These are phyloP conservation scores for Hydra vulgaris DNA, from an alignment of 30 jellyfish, hydroid and myxozoan species.

Conservation along the genomic window DNA sequence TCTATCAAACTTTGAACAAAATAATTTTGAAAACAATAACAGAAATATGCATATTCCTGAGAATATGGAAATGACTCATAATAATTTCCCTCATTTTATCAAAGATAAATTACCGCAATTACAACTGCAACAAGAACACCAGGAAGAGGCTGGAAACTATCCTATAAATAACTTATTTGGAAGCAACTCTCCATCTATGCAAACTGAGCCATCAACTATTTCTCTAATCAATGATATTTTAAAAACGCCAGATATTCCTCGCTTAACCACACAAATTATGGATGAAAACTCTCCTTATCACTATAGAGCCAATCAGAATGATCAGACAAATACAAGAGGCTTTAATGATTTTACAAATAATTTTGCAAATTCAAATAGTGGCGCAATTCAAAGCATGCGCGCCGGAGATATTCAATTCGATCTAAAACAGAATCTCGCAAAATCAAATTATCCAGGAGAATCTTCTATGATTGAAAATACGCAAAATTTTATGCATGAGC, in stretches of 20 bases:
- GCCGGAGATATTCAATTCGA: constrained; percentile 13
- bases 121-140: not conserved
- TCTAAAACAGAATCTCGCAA: constrained; percentile 9
- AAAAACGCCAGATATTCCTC: constrained; percentile 32
- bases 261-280: constrained; percentile 17
- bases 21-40: not conserved
- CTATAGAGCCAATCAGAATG: not conserved
- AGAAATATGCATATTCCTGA: not conserved
- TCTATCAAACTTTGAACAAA: not conserved
- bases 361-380: not conserved
- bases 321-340: not conserved
- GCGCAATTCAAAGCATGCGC: constrained; percentile 13
- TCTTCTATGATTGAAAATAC: constrained; percentile 1
- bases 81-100: not conserved
- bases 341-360: not conserved
- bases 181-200: constrained; percentile 1
- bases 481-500: constrained; percentile 1
- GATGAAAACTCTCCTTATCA: constrained; percentile 8
- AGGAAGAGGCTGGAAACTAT: not conserved
- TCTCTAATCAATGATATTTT: constrained; percentile 12
- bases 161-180: not conserved
- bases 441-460: constrained; percentile 10
- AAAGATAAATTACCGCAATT: not conserved
- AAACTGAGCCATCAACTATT: constrained; percentile 27
- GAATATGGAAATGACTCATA: not conserved